Conservation (phyloP, 2,797 vertebrate species). For the Sphenodon punctatus region DNA sequence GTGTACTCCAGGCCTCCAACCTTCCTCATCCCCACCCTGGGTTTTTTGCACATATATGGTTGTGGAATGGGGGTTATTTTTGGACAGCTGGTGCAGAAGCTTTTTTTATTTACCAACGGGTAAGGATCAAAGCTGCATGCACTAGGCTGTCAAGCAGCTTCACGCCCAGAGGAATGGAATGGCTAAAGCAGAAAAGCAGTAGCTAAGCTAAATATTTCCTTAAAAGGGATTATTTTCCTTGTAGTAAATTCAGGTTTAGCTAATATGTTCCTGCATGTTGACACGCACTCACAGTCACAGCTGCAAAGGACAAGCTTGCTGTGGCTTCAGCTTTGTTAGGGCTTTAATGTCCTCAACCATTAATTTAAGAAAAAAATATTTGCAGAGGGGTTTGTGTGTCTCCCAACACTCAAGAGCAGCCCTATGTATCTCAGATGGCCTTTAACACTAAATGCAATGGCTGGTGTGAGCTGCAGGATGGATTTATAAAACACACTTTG, state of each 20-base stretch:
- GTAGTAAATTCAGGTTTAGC: neutral
- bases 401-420: neutral
- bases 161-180: constrained; percentile 9
- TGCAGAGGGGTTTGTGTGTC: too few species aligned
- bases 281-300: accelerated
- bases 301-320: neutral
- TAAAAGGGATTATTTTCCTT: constrained; percentile 61
- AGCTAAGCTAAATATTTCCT: constrained; percentile 36
- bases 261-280: neutral
- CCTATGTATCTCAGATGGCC: too few species aligned
- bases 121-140: neutral
- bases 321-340: neutral
- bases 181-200: neutral
- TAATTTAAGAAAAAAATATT: neutral
- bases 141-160: neutral
- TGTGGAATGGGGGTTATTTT: constrained; percentile 87
- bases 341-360: too few species aligned
- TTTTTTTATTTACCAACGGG: constrained; percentile 75
- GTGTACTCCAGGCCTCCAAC: constrained; percentile 70
- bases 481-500: too few species aligned
- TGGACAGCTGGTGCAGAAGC: constrained; percentile 81
- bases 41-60: constrained; percentile 92
- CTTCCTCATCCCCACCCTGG: constrained; percentile 62
- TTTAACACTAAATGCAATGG: neutral
- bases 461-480: neutral